Percentiles rank a stretch among this genome's conserved stretches.
Conservation (phyloP, 2,888 invertebrate species). For the Drosophila hamatofila region DNA sequence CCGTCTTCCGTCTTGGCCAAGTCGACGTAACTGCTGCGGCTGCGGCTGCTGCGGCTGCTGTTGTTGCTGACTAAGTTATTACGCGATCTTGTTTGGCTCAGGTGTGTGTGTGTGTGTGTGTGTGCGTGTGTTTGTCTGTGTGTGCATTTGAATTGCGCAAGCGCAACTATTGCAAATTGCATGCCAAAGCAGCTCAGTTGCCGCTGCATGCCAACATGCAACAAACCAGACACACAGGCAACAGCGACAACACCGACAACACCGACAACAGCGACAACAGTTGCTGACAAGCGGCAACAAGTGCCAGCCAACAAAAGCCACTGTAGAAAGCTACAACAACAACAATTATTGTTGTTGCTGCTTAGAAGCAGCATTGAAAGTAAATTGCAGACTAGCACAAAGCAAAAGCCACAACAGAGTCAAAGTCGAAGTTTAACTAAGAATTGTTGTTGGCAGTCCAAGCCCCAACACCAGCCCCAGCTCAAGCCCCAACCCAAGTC, state of each 20-base stretch:
- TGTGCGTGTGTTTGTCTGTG: conserved; percentile 41
- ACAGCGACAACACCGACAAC: conserved; percentile 35
- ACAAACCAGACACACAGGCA: conserved; percentile 79
- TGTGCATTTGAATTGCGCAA: conserved; percentile 78
- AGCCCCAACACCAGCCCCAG: background rate
- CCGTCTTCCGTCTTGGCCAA: conserved; percentile 66
- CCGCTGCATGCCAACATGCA: conserved; percentile 76
- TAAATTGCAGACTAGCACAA: conserved; percentile 66
- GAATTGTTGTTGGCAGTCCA: conserved; percentile 6
- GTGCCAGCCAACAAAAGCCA: conserved; percentile 54
- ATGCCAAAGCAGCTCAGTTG: conserved; percentile 67
- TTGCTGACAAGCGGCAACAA: conserved; percentile 69
- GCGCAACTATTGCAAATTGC: conserved; percentile 80
- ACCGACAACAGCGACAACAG: conserved; percentile 60
- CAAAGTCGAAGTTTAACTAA: background rate
- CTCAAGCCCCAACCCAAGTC: background rate
- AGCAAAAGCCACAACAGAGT: conserved; percentile 31
- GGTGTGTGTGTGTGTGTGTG: conserved; percentile 31
- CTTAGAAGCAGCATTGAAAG: conserved; percentile 71
- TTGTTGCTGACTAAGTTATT: conserved; percentile 74
- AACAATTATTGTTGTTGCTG: conserved; percentile 36
- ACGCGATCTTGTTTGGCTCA: conserved; percentile 65
- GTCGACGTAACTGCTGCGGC: conserved; percentile 50
- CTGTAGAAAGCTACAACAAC: conserved; percentile 65
- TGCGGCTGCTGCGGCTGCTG: conserved; percentile 45